Conservation (phyloP, 2,113 vertebrate genomes). For the Pantherophis guttatus region DNA sequence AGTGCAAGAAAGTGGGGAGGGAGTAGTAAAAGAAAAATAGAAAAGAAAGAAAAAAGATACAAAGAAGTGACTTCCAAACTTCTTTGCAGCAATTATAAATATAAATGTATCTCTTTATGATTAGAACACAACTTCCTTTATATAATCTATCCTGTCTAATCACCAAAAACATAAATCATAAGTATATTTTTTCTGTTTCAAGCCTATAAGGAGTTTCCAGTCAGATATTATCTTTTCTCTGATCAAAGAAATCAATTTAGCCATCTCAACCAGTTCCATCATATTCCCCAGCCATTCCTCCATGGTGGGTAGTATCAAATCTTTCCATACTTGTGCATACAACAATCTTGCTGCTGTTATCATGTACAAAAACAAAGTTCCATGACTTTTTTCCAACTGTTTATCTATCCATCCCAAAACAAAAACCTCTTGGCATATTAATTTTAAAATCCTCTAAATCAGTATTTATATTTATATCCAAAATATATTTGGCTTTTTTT, state of each 20-base stretch:
- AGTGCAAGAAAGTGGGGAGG: not conserved
- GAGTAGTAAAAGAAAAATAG: not conserved
- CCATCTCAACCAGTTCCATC: not conserved
- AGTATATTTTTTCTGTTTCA: not conserved
- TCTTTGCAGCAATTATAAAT: not conserved
- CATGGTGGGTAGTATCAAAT: not conserved
- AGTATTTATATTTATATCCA: not conserved
- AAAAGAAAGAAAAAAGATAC: not conserved
- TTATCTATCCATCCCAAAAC: not conserved
- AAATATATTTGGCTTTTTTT: not conserved
- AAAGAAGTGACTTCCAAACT: too few relatives aligned
- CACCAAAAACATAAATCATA: not conserved
- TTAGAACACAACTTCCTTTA: not conserved
- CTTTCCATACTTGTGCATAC: not conserved
- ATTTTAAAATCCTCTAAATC: not conserved
- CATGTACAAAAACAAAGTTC: not conserved
- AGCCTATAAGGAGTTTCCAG: not conserved
- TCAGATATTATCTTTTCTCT: not conserved
- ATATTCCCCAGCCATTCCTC: not conserved
- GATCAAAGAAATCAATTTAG: not conserved
- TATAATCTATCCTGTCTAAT: not conserved
- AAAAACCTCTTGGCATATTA: not conserved
- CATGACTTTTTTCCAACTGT: not conserved
- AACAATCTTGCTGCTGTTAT: not conserved
- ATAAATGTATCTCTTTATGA: not conserved